These are phyloP conservation scores for Ochropleura plecta DNA, from an alignment of 2,888 invertebrate genomes.

Conservation along the genomic window DNA sequence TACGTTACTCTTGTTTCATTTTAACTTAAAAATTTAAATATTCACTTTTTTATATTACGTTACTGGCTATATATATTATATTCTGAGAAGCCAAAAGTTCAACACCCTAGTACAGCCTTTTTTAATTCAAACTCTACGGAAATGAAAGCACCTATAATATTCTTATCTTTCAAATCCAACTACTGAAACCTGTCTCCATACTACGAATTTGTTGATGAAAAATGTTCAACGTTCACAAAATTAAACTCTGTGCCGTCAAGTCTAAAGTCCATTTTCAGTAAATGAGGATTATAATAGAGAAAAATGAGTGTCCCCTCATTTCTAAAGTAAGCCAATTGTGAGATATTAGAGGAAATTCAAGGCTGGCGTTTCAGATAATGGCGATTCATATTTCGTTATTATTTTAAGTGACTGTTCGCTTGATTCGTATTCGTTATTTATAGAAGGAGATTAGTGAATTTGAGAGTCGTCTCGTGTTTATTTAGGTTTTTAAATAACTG, in stretches of 20 bases:
- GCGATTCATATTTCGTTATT: constrained; percentile 53
- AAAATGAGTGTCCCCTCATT: constrained; percentile 48
- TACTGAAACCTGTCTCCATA: constrained; percentile 48
- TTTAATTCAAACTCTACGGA: constrained; percentile 51
- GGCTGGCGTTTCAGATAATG: constrained; percentile 53
- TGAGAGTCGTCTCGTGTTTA: background rate
- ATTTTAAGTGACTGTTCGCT: constrained; percentile 24
- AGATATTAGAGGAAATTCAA: constrained; percentile 61
- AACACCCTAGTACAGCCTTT: constrained; percentile 16
- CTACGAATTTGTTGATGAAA: constrained; percentile 53
- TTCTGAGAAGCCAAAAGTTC: constrained; percentile 19
- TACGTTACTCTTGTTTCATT: no score
- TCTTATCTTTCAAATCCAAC: constrained; percentile 53
- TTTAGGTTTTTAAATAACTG: background rate
- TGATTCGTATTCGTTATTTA: constrained; percentile 33
- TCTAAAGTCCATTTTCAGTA: constrained; percentile 22
- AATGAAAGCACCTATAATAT: constrained; percentile 51
- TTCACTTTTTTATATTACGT: background rate
- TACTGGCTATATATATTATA: background rate
- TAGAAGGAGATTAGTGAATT: constrained; percentile 22
- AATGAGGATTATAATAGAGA: constrained; percentile 46
- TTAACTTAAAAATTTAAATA: no score
- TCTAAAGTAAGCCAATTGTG: constrained; percentile 58
- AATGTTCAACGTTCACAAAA: background rate
- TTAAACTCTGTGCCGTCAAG: background rate